These are phyloP conservation scores for Eueides isabella DNA, from an alignment of 1,140 invertebrate genomes.

Conservation along the genomic window DNA sequence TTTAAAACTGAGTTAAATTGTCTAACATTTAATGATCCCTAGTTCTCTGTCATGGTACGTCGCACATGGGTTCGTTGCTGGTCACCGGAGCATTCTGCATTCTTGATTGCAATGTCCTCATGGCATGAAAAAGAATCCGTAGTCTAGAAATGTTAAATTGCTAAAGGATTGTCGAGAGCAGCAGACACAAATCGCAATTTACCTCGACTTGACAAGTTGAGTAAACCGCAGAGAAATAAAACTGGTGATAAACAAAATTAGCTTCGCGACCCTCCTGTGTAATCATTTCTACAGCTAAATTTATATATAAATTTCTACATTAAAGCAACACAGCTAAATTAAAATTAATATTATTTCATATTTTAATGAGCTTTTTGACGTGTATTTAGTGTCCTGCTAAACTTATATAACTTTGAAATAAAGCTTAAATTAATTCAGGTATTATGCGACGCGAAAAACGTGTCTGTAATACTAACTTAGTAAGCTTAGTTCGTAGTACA, in stretches of 20 bases:
- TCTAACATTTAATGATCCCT: constrained; percentile 14
- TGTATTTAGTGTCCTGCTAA: background rate
- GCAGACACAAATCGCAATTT: background rate
- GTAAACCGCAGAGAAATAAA: constrained; percentile 1
- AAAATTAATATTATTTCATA: constrained; percentile 9
- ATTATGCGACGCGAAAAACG: background rate
- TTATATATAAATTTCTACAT: too few relatives aligned
- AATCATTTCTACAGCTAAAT: constrained; percentile 4
- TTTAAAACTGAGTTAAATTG: constrained; percentile 4
- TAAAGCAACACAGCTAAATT: background rate
- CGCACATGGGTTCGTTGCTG: constrained; percentile 18
- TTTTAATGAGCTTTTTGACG: constrained; percentile 11
- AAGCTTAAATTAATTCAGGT: constrained; percentile 8
- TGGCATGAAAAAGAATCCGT: constrained; percentile 18
- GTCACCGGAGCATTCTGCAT: constrained; percentile 22
- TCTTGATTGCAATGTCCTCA: constrained; percentile 27
- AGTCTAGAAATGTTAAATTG: background rate
- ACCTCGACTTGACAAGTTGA: background rate
- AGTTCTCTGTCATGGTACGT: constrained; percentile 17
- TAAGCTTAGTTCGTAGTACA: background rate
- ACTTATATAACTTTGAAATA: background rate
- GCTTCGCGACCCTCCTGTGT: background rate
- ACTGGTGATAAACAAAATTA: constrained; percentile 8
- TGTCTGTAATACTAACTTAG: constrained; percentile 7
- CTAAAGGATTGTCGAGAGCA: constrained; percentile 9